These are phyloP conservation scores for Amblyopsis rosae DNA, from an alignment of 2,113 vertebrate genomes.

Conservation along the genomic window DNA sequence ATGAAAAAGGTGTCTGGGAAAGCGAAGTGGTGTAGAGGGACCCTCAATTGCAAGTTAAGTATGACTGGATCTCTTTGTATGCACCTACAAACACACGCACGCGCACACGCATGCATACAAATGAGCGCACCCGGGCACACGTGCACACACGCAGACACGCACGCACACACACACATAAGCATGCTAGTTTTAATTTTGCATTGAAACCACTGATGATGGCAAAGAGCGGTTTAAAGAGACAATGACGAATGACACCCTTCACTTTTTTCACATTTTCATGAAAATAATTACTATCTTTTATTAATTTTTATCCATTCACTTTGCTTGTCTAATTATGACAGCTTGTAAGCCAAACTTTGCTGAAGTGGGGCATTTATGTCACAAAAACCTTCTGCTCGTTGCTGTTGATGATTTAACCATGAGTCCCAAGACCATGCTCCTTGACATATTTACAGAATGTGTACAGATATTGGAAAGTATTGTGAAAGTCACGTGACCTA, in stretches of 20 bases:
- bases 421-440: no score
- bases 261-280: not conserved
- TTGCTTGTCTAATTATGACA: no score
- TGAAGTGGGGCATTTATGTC: no score
- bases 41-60: slow-evolving; percentile 71
- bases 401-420: no score
- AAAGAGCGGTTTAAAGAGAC: slow-evolving; percentile 36
- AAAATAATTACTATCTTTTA: no score
- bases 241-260: slow-evolving; percentile 17
- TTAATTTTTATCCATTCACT: no score
- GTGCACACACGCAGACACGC: not conserved
- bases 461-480: no score
- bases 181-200: not conserved
- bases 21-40: slow-evolving; percentile 67
- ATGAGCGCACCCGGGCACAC: slow-evolving; percentile 1
- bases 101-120: slow-evolving; percentile 1
- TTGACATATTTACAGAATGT: no score
- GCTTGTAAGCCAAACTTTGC: no score
- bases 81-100: not conserved
- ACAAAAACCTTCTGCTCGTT: no score
- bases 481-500: no score
- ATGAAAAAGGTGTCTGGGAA: slow-evolving; percentile 83
- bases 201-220: slow-evolving; percentile 20
- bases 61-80: slow-evolving; percentile 69
- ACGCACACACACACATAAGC: not conserved